Conservation (phyloP, 2,113 vertebrate species). For the Otus sunia region DNA sequence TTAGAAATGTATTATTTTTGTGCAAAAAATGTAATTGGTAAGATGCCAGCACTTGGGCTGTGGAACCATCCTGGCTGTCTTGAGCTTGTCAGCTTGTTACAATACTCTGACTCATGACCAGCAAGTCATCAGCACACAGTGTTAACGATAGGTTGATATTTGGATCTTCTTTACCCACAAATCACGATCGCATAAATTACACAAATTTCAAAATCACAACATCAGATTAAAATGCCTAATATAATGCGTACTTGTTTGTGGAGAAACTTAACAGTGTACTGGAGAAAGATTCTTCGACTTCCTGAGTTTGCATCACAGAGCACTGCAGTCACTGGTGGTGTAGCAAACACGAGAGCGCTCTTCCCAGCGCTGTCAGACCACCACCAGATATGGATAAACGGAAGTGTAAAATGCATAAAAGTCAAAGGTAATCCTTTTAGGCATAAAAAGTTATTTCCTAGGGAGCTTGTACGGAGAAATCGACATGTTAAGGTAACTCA, state of each 20-base stretch:
- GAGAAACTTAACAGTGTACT: neutral
- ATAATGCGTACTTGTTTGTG: fast-evolving
- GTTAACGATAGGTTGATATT: neutral
- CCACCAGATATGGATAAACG: neutral
- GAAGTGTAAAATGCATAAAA: neutral
- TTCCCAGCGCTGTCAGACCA: neutral
- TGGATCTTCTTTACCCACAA: neutral
- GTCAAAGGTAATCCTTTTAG: neutral
- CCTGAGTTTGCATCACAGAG: too few species aligned
- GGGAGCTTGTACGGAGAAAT: neutral
- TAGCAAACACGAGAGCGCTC: neutral
- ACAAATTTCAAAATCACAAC: neutral
- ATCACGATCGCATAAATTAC: neutral
- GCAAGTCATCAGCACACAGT: neutral
- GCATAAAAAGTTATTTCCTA: neutral
- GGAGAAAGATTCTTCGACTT: neutral
- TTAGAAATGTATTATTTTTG: neutral
- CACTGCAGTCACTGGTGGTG: neutral
- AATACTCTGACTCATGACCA: neutral
- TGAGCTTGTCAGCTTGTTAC: neutral
- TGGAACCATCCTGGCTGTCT: neutral
- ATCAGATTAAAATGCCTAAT: neutral
- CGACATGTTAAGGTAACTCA: neutral
- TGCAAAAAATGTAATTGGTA: neutral
- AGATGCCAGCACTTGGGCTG: neutral